Evolutionary conservation across 92 coral and sea anemone species (phyloP).

Genomic region (Heliopora coerulea): DNA sequence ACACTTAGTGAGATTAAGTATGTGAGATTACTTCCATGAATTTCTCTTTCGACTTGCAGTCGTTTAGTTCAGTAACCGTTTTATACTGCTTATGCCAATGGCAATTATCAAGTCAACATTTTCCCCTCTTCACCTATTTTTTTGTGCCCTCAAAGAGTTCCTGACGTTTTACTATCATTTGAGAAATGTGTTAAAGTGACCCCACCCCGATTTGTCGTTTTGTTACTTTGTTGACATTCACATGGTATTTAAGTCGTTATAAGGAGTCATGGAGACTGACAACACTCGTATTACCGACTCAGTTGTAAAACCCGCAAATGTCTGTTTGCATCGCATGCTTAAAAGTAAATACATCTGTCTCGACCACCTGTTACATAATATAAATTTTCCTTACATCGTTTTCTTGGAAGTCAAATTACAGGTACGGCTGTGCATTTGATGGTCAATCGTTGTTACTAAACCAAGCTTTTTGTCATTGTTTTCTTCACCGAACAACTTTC

Average conservation of each 20-base stretch:
- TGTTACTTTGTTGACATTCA: neutral
- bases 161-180: neutral
- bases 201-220: neutral
- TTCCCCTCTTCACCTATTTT: neutral
- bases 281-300: neutral
- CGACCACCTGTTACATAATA: neutral
- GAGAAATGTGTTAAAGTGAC: neutral
- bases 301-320: conserved; percentile 1
- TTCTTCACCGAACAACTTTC: neutral
- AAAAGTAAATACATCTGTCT: conserved; percentile 28
- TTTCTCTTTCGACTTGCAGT: no score
- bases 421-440: no score
- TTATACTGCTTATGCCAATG: no score
- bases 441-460: neutral
- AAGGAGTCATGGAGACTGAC: neutral
- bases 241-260: neutral
- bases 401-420: no score
- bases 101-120: no score
- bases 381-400: neutral
- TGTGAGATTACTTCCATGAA: no score
- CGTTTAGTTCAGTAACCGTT: no score
- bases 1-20: no score
- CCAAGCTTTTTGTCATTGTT: neutral
- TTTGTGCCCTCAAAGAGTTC: neutral
- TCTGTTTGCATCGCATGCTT: conserved; percentile 6